Conservation (phyloP, 2,888 invertebrate genomes). For the Crematogaster levior region DNA sequence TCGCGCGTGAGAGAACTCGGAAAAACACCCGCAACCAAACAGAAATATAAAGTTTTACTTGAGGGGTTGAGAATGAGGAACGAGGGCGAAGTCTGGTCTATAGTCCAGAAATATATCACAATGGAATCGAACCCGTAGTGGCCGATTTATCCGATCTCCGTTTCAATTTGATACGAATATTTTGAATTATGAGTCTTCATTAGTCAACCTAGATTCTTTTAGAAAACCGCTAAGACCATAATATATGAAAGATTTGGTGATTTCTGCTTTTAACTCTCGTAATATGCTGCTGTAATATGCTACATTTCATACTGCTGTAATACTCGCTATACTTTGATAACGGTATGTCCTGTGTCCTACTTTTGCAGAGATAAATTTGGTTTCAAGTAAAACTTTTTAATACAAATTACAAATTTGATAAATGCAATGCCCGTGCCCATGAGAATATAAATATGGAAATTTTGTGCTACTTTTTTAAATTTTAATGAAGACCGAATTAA, state of each 20-base stretch:
- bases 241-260: neutral
- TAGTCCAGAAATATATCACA: constrained; percentile 58
- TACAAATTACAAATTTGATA: constrained; percentile 1
- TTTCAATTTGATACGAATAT: constrained; percentile 69
- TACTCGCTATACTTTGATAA: constrained; percentile 6
- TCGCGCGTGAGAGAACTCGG: constrained; percentile 19
- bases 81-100: constrained; percentile 48
- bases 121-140: constrained; percentile 58
- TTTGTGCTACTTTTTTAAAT: neutral
- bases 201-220: constrained; percentile 58
- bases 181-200: constrained; percentile 21
- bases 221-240: neutral
- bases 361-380: constrained; percentile 9
- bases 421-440: neutral
- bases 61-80: constrained; percentile 44
- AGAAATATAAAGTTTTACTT: constrained; percentile 42
- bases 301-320: neutral
- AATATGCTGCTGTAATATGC: too few relatives aligned
- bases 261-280: neutral
- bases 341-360: neutral
- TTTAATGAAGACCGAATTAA: neutral
- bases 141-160: constrained; percentile 62
- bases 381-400: neutral
- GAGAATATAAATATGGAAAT: neutral
- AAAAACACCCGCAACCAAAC: constrained; percentile 33